These are phyloP conservation scores for Trachymyrmex cornetzi DNA, from an alignment of 1,140 invertebrate genomes.

Conservation along the genomic window DNA sequence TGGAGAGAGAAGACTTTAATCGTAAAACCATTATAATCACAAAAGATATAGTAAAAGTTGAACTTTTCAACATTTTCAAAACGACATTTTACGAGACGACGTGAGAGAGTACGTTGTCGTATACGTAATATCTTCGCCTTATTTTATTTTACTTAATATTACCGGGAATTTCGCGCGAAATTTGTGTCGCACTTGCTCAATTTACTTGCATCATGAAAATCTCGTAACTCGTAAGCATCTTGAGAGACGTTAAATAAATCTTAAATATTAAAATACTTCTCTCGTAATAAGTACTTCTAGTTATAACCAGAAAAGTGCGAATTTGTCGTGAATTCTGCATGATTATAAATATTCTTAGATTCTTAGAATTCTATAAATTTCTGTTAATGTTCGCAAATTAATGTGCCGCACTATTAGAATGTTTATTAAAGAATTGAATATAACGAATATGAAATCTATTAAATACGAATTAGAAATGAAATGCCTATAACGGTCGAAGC, in stretches of 20 bases:
- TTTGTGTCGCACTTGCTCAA: not conserved
- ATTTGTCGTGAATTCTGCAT: not conserved
- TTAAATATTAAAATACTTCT: not conserved
- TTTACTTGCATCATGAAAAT: not conserved
- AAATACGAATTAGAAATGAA: no score
- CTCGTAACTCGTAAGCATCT: not conserved
- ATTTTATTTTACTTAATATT: constrained; percentile 33
- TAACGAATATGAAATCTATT: not conserved
- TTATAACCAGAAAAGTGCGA: not conserved
- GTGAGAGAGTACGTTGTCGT: not conserved
- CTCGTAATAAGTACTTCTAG: not conserved
- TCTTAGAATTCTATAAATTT: not conserved
- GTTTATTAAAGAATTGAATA: not conserved
- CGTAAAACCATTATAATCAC: not conserved
- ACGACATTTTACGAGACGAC: not conserved
- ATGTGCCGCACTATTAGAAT: not conserved
- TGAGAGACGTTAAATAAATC: not conserved
- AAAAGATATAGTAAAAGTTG: not conserved
- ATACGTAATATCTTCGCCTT: not conserved
- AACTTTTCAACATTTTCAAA: constrained; percentile 14
- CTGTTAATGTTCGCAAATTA: not conserved
- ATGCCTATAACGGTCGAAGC: no score
- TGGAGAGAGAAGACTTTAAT: not conserved
- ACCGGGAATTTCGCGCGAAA: not conserved
- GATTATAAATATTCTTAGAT: not conserved